Evolutionary conservation across 1,140 invertebrate genomes (phyloP).

Genomic region (Portunus trituberculatus): DNA sequence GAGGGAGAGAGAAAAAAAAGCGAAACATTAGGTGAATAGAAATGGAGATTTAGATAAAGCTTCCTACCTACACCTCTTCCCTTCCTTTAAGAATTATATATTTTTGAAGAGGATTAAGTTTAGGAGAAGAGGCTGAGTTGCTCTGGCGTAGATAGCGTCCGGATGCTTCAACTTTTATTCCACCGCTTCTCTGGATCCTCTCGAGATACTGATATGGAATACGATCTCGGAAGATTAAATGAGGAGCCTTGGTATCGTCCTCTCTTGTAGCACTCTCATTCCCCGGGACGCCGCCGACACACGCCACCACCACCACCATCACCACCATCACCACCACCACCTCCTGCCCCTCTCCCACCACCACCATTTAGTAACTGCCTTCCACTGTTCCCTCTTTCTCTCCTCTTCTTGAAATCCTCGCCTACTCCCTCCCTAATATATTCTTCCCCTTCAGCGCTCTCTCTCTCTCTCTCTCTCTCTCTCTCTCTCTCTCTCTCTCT

Average conservation of each 20-base stretch:
- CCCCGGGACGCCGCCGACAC: not conserved
- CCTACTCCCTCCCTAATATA: not conserved
- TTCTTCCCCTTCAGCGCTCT: not conserved
- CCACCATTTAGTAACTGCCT: not conserved
- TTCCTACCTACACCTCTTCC: not conserved
- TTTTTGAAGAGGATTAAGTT: not conserved
- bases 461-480: not conserved
- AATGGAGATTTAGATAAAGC: not conserved
- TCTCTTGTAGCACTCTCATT: constrained; percentile 21
- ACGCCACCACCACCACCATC: not conserved
- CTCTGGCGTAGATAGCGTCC: not conserved
- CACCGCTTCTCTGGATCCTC: not conserved
- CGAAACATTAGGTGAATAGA: not conserved
- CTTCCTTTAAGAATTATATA: not conserved
- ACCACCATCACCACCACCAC: not conserved
- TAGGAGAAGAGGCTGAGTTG: not conserved
- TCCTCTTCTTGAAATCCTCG: not conserved
- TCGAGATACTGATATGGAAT: constrained; percentile 3
- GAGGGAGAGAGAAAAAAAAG: not conserved
- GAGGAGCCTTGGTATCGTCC: not conserved
- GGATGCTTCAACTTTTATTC: constrained; percentile 2
- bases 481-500: too few relatives aligned
- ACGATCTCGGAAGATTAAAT: constrained; percentile 12
- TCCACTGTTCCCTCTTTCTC: constrained; percentile 1
- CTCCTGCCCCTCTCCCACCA: not conserved